These are phyloP conservation scores for Leucophenga maculata DNA, from an alignment of 2,888 invertebrate species.

Conservation along the genomic window DNA sequence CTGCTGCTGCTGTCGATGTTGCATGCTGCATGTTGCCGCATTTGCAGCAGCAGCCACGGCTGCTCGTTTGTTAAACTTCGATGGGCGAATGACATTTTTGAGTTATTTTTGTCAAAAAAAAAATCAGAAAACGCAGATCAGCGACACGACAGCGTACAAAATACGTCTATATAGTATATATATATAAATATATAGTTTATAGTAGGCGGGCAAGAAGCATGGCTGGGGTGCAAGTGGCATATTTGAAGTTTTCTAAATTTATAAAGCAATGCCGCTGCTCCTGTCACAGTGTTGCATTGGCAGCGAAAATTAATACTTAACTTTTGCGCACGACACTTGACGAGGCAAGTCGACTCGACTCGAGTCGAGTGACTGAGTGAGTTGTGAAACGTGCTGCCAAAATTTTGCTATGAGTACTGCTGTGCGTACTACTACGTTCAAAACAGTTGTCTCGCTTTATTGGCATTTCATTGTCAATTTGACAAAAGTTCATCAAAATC, in stretches of 20 bases:
- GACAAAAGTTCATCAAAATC: slow-evolving; percentile 62
- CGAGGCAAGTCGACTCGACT: no score
- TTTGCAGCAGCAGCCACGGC: slow-evolving; percentile 32
- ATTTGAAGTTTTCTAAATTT: slow-evolving; percentile 45
- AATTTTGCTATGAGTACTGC: slow-evolving; percentile 24
- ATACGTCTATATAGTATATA: no score
- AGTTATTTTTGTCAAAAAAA: slow-evolving; percentile 61
- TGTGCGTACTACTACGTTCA: slow-evolving; percentile 19
- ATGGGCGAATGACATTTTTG: slow-evolving; percentile 68
- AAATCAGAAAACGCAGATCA: slow-evolving; percentile 3
- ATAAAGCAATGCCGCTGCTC: slow-evolving; percentile 8
- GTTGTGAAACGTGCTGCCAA: not conserved
- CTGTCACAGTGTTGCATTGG: slow-evolving; percentile 29
- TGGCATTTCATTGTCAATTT: slow-evolving; percentile 54
- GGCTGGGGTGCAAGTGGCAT: slow-evolving; percentile 43
- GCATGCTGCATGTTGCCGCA: slow-evolving; percentile 18
- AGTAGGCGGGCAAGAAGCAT: not conserved
- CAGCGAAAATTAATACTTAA: slow-evolving; percentile 47
- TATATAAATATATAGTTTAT: no score
- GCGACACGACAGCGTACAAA: no score
- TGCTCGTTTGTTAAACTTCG: slow-evolving; percentile 67
- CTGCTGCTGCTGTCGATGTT: slow-evolving; percentile 28
- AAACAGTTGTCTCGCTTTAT: slow-evolving; percentile 36
- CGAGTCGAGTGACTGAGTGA: no score
- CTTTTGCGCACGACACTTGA: slow-evolving; percentile 37